Evolutionary conservation across 2,113 vertebrate genomes (phyloP), one percentile per base, ranked within the genome.

Genomic region (Toxotes jaculatrix): DNA sequence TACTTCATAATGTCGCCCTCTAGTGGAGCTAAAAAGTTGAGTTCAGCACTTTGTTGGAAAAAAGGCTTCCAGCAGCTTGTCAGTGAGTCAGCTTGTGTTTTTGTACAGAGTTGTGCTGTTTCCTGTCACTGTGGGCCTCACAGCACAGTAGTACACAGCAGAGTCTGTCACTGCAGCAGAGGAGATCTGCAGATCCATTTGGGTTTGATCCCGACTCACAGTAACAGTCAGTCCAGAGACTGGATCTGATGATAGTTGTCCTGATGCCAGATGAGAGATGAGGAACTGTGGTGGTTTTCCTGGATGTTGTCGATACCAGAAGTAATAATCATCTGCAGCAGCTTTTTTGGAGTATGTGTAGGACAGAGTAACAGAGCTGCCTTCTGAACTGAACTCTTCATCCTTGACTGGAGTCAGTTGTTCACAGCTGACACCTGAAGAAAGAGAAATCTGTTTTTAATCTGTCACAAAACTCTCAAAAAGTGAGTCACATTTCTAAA

Each of bases 401-500:
- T 36, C 2, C 12, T 31, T 71, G 23, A 80, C 53, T 56, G 71
- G 53, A 76, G n/a, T 72, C 36, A 83, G 85, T 6, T 65, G 34
- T 32, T 66, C 63, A 81, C 86, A 74, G 64, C 13, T 78, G 43
- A 78, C 42, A 42, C 77, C 82, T 84, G 31, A 42, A 77, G 23
- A 0, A 49, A 23, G 7, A 38, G 36, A 38, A n/a, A n/a, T n/a
- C n/a, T n/a, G n/a, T n/a, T n/a, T n/a, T n/a, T n/a, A n/a, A n/a
- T n/a, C n/a, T n/a, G n/a, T n/a, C n/a, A n/a, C n/a, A n/a, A n/a
- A n/a, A n/a, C n/a, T n/a, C n/a, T n/a, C n/a, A n/a, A n/a, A n/a
- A n/a, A n/a, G n/a, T n/a, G n/a, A n/a, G n/a, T n/a, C 7, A 5
- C 27, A 27, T 27, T 27, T 27, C 27, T n/a, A n/a, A n/a, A n/a